Base-by-base conservation (phyloP, 2,113 vertebrate genomes). In the Phoenicopterus ruber region DNA sequence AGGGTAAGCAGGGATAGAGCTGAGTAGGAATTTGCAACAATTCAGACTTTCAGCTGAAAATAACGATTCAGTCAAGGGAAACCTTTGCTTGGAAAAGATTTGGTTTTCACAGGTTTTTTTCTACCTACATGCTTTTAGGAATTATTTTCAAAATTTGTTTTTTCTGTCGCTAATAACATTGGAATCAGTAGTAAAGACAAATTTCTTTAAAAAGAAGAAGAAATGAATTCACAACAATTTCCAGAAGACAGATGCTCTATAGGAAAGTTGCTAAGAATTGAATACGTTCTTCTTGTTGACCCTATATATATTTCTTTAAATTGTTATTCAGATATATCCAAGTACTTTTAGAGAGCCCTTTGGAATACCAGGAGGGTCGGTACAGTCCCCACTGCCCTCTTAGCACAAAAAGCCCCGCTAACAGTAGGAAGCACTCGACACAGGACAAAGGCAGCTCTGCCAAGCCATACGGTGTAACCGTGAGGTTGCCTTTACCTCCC, bases 41-140 rank as follows among this genome's bases (percentile, higher is more conserved):
- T 92, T 90, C 82, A 88, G 90, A 96, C 96, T 94, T 96, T 97
- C 93, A 97, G 71, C 40, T 86, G 85, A 96, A 96, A 96, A 91
- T 80, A 96, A 82, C 0, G 21, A 88, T 90, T 86, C 59, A 94
- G 92, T 93, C 71, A 94, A 94, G 13, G 22, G 34, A 93, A 93
- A 79, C 1, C 44, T 80, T 88, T 58, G 34, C 71, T 69, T 85
- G 93, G 82, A 88, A 96, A 93, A 93, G 46, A 69, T 65, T 79
- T 79, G 16, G 16, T 69, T 93, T 91, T 85, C 77, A 88, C 66
- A 74, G 40, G 1, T 67, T 76, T 90, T 95, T 95, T 71, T 65
- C 46, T 94, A 69, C 17, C 28, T 66, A 59, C 44, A 77, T 44
- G n/a, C 7, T 93, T 95, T 90, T 50, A 88, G 70, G 61, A 94